Percentiles rank a stretch among this genome's conserved stretches.
Evolutionary conservation across 2,888 invertebrate genomes (phyloP).

Genomic region (Adelphocoris suturalis): DNA sequence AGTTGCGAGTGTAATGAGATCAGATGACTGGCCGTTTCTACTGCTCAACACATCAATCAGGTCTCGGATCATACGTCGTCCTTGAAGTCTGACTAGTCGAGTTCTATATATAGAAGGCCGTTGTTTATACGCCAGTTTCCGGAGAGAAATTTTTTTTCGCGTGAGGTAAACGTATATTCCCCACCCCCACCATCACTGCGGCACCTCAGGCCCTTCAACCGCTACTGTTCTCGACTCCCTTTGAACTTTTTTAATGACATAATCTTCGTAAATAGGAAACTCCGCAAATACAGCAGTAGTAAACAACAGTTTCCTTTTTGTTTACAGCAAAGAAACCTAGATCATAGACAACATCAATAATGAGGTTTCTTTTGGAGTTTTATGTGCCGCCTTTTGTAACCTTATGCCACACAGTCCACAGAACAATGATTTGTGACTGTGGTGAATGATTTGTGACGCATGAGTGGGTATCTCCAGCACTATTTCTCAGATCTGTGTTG

Average conservation of each 20-base stretch:
- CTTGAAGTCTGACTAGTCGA: background rate
- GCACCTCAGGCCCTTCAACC: background rate
- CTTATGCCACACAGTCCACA: background rate
- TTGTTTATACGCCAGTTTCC: background rate
- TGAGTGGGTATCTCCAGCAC: background rate
- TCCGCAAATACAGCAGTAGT: background rate
- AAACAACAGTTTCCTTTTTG: slow-evolving; percentile 6
- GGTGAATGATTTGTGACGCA: background rate
- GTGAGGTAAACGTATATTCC: background rate
- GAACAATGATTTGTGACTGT: background rate
- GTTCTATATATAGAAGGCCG: background rate
- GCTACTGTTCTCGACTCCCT: background rate
- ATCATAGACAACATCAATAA: background rate
- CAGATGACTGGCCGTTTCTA: background rate
- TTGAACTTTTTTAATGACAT: slow-evolving; percentile 23
- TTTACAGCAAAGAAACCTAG: background rate
- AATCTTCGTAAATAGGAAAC: background rate
- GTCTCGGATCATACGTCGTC: background rate
- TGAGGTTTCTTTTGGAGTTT: background rate
- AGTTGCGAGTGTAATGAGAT: too few relatives aligned
- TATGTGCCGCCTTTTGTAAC: background rate
- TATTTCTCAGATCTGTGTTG: background rate
- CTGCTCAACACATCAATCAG: background rate
- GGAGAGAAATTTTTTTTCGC: background rate
- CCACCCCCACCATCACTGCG: too few relatives aligned